Conservation (phyloP, 2,888 invertebrate species). For the Eupithecia exiguata region DNA sequence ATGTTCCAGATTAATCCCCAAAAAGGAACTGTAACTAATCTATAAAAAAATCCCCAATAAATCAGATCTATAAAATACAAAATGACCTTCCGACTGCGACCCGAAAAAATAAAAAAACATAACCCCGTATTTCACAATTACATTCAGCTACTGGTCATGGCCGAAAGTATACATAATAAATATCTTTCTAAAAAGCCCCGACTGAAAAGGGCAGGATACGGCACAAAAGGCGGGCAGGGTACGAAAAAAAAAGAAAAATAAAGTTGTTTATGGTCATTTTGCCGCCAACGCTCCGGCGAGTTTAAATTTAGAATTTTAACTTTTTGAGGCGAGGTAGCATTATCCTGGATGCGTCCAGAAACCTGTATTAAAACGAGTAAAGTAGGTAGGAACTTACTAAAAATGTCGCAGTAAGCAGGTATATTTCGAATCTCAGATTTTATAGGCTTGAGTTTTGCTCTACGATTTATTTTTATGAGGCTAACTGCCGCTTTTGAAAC, state of each 20-base stretch:
- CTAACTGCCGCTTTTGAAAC: background rate
- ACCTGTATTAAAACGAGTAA: constrained; percentile 37
- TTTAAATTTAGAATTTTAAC: constrained; percentile 77
- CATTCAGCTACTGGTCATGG: constrained; percentile 82
- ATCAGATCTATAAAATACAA: constrained; percentile 68
- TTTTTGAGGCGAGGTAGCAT: constrained; percentile 50
- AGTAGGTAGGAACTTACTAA: constrained; percentile 25
- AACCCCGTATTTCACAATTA: constrained; percentile 82
- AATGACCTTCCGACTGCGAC: constrained; percentile 68
- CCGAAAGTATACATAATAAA: constrained; percentile 82
- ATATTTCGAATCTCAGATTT: constrained; percentile 24
- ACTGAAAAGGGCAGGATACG: constrained; percentile 82
- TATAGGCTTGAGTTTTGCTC: constrained; percentile 17
- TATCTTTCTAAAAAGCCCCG: constrained; percentile 81
- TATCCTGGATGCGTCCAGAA: constrained; percentile 39
- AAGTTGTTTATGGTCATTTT: constrained; percentile 80
- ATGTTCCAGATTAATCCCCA: constrained; percentile 68
- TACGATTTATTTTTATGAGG: constrained; percentile 16
- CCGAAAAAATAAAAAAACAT: constrained; percentile 60
- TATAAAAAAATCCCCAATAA: constrained; percentile 39
- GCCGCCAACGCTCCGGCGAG: constrained; percentile 76
- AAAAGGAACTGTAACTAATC: constrained; percentile 67
- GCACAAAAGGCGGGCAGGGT: constrained; percentile 73
- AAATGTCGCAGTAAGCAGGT: constrained; percentile 24
- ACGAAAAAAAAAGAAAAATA: constrained; percentile 60